Evolutionary conservation across 2,888 invertebrate genomes (phyloP), one percentile per base, ranked within the genome.

Genomic region (Tachina lurida): DNA sequence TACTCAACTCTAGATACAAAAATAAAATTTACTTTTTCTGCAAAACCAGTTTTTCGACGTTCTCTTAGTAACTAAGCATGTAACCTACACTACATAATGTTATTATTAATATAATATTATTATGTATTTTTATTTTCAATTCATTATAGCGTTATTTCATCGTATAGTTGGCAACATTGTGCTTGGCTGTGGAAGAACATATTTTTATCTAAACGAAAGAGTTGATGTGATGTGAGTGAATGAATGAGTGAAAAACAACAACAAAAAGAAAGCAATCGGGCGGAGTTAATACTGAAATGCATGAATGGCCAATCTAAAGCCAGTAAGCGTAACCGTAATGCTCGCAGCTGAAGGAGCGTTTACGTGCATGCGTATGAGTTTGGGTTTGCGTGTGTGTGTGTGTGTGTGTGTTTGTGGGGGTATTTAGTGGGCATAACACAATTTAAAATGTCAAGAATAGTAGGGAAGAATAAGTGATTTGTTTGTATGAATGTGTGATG

Each of bases 221-320:
- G 80, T 74, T 86, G 70, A 62, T 78, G 68, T 86, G 70, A 62
- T 78, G 68, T 70, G 74, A 68, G 68, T 65, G 81, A 84, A 86
- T 86, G 84, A 80, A 83, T 73, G 85, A 82, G 78, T 83, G 75
- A 68, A 80, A 39, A 63, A 22, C 77, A 87, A 75, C 76, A 79
- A 79, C 71, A 77, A 73, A 73, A 77, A 67, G 58, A 84, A 86
- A 86, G 90, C 90, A 91, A 90, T 90, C 91, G 92, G 92, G 92
- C 92, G 92, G 92, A 92, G 92, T 91, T 91, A 91, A 91, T 91
- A 91, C 90, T 89, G 89, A 88, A 91, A 92, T 92, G 92, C 91
- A 91, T 92, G 92, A 92, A 92, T 90, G 92, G 92, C 92, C 92
- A 92, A 92, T 92, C 92, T 92, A 90, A 91, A 91, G 90, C 92